A percentile compares a stretch with the other conserved stretches of the same genome.
These are phyloP conservation scores for Prostheceraeus crozeri DNA, from an alignment of 2,888 invertebrate genomes.

Conservation along the genomic window DNA sequence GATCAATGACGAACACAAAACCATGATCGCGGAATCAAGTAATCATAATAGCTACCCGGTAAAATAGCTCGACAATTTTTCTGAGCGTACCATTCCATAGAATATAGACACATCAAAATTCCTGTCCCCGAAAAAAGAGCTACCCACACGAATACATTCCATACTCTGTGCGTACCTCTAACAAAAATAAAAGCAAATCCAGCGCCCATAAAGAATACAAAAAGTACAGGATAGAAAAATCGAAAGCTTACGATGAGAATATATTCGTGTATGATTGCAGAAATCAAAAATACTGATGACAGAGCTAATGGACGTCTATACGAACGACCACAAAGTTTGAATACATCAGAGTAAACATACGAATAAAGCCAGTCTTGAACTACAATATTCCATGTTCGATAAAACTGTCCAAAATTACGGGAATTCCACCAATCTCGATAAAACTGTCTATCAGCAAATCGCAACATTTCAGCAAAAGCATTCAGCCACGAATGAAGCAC, in stretches of 20 bases:
- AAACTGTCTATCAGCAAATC: slow-evolving; percentile 77
- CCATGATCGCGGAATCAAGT: slow-evolving; percentile 61
- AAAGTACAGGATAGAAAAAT: slow-evolving; percentile 77
- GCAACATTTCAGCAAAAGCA: slow-evolving; percentile 76
- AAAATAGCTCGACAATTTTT: slow-evolving; percentile 64
- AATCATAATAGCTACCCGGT: slow-evolving; percentile 57
- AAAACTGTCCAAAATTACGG: slow-evolving; percentile 34
- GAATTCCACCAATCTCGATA: slow-evolving; percentile 60
- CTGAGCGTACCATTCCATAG: slow-evolving; percentile 77
- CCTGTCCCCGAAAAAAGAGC: slow-evolving; percentile 71
- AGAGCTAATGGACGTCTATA: slow-evolving; percentile 59
- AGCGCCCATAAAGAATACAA: slow-evolving; percentile 68
- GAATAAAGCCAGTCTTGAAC: slow-evolving; percentile 88
- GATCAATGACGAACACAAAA: no score
- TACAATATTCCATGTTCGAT: slow-evolving; percentile 83
- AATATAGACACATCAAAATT: slow-evolving; percentile 68
- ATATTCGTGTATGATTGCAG: slow-evolving; percentile 80
- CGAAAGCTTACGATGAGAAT: slow-evolving; percentile 70
- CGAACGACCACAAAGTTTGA: slow-evolving; percentile 43
- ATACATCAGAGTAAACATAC: slow-evolving; percentile 72
- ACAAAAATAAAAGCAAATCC: slow-evolving; percentile 57
- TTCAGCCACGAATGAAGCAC: slow-evolving; percentile 84
- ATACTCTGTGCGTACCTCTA: slow-evolving; percentile 34
- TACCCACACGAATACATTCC: slow-evolving; percentile 70
- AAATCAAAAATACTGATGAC: slow-evolving; percentile 68